Evolutionary conservation across 2,888 invertebrate species (phyloP).

Genomic region (Torymus texanus): DNA sequence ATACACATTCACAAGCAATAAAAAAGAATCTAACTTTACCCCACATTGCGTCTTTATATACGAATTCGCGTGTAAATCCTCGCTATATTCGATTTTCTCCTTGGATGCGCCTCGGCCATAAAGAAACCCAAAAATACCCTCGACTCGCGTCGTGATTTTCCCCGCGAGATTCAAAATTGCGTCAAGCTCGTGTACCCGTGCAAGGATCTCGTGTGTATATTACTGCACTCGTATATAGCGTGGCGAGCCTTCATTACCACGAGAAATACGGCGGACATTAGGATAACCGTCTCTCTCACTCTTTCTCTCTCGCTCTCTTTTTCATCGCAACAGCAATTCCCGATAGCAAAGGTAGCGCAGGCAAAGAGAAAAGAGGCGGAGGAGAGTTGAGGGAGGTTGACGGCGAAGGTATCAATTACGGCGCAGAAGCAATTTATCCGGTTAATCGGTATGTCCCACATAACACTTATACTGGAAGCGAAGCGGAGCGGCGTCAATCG

Average conservation of each 20-base stretch:
- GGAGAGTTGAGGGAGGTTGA: constrained; percentile 7
- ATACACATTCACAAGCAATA: too few species aligned
- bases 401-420: constrained; percentile 64
- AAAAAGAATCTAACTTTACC: too few species aligned
- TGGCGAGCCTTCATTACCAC: constrained; percentile 46
- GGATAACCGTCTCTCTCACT: constrained; percentile 23
- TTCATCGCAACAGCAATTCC: too few species aligned
- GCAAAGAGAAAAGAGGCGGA: not conserved
- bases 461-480: constrained; percentile 60
- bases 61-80: too few species aligned
- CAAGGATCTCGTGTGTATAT: too few species aligned
- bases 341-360: too few species aligned
- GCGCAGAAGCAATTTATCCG: constrained; percentile 55
- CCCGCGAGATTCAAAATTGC: not conserved
- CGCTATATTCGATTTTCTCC: too few species aligned
- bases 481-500: constrained; percentile 45
- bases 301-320: too few species aligned
- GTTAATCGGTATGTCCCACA: constrained; percentile 66
- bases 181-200: not conserved
- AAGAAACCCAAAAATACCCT: too few species aligned
- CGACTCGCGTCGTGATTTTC: too few species aligned
- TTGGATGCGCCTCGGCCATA: too few species aligned
- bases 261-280: constrained; percentile 45
- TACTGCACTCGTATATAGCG: constrained; percentile 34
- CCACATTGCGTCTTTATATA: too few species aligned